Conservation (phyloP, 2,888 invertebrate genomes). For the Yponomeuta evonymella region DNA sequence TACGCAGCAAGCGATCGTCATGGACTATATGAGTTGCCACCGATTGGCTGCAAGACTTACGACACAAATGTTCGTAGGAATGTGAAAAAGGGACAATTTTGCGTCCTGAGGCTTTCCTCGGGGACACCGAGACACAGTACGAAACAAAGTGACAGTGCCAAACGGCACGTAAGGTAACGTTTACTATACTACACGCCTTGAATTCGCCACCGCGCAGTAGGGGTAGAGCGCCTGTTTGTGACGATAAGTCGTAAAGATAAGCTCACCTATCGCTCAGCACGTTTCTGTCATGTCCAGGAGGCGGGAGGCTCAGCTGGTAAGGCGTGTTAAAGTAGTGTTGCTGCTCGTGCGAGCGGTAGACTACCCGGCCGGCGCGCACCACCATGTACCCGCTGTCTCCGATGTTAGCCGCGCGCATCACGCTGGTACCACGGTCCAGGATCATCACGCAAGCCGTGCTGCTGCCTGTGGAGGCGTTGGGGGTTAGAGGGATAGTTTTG, state of each 20-base stretch:
- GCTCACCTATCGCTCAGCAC: slow-evolving; percentile 91
- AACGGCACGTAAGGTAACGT: no score
- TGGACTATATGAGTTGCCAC: no score
- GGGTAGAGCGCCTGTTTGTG: no score
- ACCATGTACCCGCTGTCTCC: slow-evolving; percentile 99
- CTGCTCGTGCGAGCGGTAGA: slow-evolving; percentile 96
- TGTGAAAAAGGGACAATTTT: no score
- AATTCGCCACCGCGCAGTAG: no score
- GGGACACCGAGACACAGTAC: no score
- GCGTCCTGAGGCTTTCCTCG: no score
- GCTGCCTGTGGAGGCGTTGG: slow-evolving; percentile 80
- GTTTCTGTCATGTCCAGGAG: slow-evolving; percentile 90
- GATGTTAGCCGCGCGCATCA: slow-evolving; percentile 96
- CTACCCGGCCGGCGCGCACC: slow-evolving; percentile 88
- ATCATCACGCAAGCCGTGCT: slow-evolving; percentile 98
- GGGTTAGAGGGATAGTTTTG: not conserved
- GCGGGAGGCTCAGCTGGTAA: slow-evolving; percentile 96
- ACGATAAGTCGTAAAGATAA: not conserved
- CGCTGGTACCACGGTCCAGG: slow-evolving; percentile 91
- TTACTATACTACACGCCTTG: no score
- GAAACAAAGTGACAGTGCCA: no score
- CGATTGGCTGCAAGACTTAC: no score
- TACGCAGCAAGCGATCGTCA: no score
- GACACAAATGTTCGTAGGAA: no score
- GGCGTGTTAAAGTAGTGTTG: slow-evolving; percentile 99